A percentile compares a stretch with the other conserved stretches of the same genome.
Conservation (phyloP, 1,140 invertebrate species). For the Melanaphis sacchari region DNA sequence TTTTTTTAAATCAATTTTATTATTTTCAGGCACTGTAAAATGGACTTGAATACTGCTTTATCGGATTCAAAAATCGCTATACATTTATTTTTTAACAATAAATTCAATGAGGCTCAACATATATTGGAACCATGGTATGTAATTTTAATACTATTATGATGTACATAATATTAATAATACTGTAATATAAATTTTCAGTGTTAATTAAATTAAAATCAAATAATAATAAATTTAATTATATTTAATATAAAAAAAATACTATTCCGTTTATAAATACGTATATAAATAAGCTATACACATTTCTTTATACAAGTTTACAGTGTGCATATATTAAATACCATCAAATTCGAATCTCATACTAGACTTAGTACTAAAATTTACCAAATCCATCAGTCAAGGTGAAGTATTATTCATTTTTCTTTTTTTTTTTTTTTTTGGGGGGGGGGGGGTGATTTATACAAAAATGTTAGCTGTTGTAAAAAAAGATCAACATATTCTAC, state of each 20-base stretch:
- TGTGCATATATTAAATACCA: no score
- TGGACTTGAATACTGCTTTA: constrained; percentile 60
- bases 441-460: no score
- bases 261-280: background rate
- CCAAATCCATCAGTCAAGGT: no score
- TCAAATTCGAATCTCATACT: no score
- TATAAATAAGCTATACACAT: background rate
- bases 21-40: constrained; percentile 59
- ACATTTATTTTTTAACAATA: constrained; percentile 87
- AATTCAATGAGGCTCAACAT: constrained; percentile 79
- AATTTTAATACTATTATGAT: background rate
- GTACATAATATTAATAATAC: background rate
- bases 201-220: background rate
- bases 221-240: background rate
- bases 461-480: no score
- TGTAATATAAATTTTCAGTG: background rate
- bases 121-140: constrained; percentile 78
- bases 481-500: no score
- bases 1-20: background rate
- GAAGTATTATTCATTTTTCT: no score
- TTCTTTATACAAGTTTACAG: background rate
- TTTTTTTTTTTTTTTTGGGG: no score
- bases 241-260: background rate
- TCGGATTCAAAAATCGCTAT: constrained; percentile 66
- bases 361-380: no score